These are phyloP conservation scores for Nesidiocoris tenuis DNA, from an alignment of 2,888 invertebrate genomes.

Conservation along the genomic window DNA sequence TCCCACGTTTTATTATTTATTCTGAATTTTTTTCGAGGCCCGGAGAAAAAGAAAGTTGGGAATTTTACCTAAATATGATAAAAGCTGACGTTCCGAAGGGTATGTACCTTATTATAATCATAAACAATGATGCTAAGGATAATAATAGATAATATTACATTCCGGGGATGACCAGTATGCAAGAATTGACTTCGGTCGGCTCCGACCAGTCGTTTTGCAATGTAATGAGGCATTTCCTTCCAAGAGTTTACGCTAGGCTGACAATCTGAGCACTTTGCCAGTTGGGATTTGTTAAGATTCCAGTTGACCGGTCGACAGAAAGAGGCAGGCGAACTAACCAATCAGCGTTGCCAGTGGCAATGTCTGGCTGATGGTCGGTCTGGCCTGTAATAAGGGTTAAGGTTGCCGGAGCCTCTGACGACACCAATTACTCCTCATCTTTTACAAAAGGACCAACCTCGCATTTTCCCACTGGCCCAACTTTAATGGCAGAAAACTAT, in stretches of 20 bases:
- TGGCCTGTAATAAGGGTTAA: not conserved
- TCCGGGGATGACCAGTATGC: no score
- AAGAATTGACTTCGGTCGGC: no score
- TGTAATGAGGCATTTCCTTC: not conserved
- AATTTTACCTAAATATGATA: no score
- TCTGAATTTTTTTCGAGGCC: no score
- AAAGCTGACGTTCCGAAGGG: no score
- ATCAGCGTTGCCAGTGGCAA: not conserved
- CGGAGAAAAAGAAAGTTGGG: no score
- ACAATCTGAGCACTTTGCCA: not conserved
- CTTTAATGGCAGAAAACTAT: conserved; percentile 28
- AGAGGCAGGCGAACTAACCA: not conserved
- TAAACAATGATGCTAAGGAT: no score
- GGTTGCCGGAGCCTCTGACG: not conserved
- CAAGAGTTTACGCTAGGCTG: not conserved
- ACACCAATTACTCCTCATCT: not conserved
- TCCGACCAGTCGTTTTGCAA: no score
- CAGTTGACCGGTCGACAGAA: not conserved
- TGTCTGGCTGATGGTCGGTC: not conserved
- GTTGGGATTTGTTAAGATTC: not conserved
- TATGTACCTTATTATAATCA: no score
- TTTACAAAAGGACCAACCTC: not conserved
- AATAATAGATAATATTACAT: no score
- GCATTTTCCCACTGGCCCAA: not conserved
- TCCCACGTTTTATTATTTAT: no score